phyloP scores from a whole-genome alignment of 2,888 invertebrate species.

The Phorcus lineatus region DNA sequence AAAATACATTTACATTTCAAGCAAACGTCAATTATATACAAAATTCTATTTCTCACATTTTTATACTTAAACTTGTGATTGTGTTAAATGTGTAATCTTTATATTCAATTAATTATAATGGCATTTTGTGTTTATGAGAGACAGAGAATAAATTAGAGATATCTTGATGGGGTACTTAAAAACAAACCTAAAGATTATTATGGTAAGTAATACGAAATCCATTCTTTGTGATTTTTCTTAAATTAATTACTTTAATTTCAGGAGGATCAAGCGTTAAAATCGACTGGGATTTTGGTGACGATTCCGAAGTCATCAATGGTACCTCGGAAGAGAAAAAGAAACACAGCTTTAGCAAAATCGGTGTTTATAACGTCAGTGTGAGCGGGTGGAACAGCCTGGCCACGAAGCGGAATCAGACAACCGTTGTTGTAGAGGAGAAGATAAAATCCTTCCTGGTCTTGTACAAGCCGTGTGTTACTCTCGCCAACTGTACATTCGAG shows the following conservation, averaged over 20 bases:
- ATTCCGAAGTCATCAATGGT: constrained; percentile 31
- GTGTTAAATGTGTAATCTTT: not conserved
- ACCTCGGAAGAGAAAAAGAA: constrained; percentile 29
- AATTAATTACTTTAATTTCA: too few relatives aligned
- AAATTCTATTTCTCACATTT: not conserved
- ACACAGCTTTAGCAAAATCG: constrained; percentile 48
- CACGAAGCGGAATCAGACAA: constrained; percentile 55
- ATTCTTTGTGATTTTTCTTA: too few relatives aligned
- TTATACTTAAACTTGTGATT: not conserved
- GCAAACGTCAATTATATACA: too few relatives aligned
- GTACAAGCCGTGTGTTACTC: not conserved
- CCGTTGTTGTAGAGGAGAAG: constrained; percentile 55
- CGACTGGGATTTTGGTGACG: constrained; percentile 70
- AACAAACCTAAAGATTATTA: too few relatives aligned
- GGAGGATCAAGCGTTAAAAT: constrained; percentile 65
- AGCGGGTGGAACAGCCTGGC: constrained; percentile 59
- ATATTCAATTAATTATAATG: not conserved
- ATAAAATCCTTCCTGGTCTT: constrained; percentile 31
- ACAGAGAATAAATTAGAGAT: too few relatives aligned
- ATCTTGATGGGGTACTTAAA: too few relatives aligned
- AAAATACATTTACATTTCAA: too few relatives aligned
- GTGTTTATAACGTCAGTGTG: constrained; percentile 56
- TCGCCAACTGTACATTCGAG: not conserved
- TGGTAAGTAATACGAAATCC: too few relatives aligned
- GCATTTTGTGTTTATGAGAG: too few relatives aligned